These are phyloP conservation scores for Philypnodon macrostomus DNA, from an alignment of 2,797 vertebrate genomes.

Conservation along the genomic window DNA sequence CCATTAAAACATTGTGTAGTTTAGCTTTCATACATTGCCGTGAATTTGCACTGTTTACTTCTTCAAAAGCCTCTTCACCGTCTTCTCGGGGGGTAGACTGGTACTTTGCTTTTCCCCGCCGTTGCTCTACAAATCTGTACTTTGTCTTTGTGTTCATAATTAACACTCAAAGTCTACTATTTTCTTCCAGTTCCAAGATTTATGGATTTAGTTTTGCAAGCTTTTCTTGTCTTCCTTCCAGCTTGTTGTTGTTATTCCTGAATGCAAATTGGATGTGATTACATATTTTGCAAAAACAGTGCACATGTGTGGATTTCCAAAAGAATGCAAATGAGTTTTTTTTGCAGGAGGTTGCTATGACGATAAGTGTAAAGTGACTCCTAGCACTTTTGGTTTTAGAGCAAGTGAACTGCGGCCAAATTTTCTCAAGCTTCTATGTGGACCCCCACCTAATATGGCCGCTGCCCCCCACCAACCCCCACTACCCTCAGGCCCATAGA, in stretches of 20 bases:
- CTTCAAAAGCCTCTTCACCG: conserved; percentile 10
- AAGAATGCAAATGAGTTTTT: conserved; percentile 40
- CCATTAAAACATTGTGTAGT: no score
- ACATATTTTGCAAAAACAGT: conserved; percentile 55
- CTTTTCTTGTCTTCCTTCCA: conserved; percentile 54
- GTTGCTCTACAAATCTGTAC: conserved; percentile 46
- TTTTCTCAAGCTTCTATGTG: conserved; percentile 48
- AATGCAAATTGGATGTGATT: conserved; percentile 66
- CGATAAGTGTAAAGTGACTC: conserved; percentile 46
- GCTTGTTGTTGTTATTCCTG: conserved; percentile 61
- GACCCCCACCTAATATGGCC: conserved; percentile 21
- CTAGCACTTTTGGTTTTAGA: conserved; percentile 29
- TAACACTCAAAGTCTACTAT: conserved; percentile 37
- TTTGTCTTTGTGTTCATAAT: conserved; percentile 39
- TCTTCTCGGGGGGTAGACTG: conserved; percentile 28
- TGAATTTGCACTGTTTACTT: conserved; percentile 46
- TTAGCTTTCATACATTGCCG: no score
- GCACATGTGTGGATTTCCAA: conserved; percentile 43
- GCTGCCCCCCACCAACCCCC: conserved; percentile 36
- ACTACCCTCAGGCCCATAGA: conserved; percentile 54
- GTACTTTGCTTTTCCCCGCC: conserved; percentile 48
- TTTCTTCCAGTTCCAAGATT: conserved; percentile 45
- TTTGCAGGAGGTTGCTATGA: conserved; percentile 28
- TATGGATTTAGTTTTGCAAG: conserved; percentile 43
- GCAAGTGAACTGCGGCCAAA: conserved; percentile 55